Evolutionary conservation across 2,888 invertebrate genomes (phyloP), one percentile per base, ranked within the genome.

Genomic region (Cabera pusaria): DNA sequence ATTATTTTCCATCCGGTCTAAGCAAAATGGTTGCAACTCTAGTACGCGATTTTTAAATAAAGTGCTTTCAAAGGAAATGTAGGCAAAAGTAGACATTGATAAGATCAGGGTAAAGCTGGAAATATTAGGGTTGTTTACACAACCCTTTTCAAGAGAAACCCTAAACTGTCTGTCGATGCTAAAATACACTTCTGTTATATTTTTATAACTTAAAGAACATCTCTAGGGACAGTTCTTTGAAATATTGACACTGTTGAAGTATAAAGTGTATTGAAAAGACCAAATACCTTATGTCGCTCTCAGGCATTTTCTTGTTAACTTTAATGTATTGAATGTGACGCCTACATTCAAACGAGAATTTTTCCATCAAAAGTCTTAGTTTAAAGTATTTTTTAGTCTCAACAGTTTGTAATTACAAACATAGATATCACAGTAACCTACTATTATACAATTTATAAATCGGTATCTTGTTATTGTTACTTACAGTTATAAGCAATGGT

Each of bases 131-230:
- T 49, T 63, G 52, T 65, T 64, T 59, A 54, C 56, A 56, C 44
- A 53, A 62, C 61, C 65, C 63, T 64, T 54, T 54, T 63, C 60
- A 64, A 56, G 52, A 29, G 52, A 51, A 61, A 52, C 49, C 53
- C 52, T 43, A 32, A 26, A 32, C 43, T 52, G 47, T 54, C 48
- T 50, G 22, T 42, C 28, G 36, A 45, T 54, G 47, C 14, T 27
- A 20, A 36, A 43, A 32, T 41, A 37, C 37, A 27, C 29, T 27
- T 14, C 33, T n/a, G 31, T 29, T 25, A 38, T 48, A 38, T 41
- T 34, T n/a, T 40, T 35, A 39, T 32, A 25, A 32, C 33, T 29
- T 23, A 14, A 35, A 25, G 17, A 6, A 11, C 5, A 38, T 21
- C 46, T 26, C 37, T 8, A 9, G 21, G 34, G 40, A 17, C 27